Percentiles rank a stretch among this genome's conserved stretches.
phyloP scores from a whole-genome alignment of 2,797 vertebrate species.

The Prunella strophiata region DNA sequence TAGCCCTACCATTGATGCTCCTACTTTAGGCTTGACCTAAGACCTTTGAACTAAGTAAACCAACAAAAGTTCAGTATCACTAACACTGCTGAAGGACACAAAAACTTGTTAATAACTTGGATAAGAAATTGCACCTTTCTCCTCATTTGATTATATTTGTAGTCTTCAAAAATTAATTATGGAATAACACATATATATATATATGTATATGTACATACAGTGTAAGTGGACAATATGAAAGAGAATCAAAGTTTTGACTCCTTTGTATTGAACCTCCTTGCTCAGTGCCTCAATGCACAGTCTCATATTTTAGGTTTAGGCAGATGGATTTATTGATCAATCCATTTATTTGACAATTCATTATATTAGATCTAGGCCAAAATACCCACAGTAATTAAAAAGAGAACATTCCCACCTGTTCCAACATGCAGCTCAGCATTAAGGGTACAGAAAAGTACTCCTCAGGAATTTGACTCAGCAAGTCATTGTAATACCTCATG shows the following conservation, averaged over 20 bases:
- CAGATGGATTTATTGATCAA: neutral
- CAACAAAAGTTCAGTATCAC: neutral
- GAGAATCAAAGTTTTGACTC: neutral
- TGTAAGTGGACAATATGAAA: neutral
- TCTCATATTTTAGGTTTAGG: neutral
- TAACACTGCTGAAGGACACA: neutral
- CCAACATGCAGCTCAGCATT: conserved; percentile 87
- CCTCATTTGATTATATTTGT: neutral
- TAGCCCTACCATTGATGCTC: neutral
- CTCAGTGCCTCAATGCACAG: neutral
- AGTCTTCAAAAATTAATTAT: neutral
- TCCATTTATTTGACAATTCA: neutral
- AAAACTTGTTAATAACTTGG: neutral
- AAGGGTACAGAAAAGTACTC: conserved; percentile 86
- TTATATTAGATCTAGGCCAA: neutral
- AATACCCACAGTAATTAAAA: neutral
- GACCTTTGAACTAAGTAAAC: neutral
- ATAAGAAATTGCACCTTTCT: neutral
- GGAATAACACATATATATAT: neutral
- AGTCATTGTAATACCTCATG: conserved; percentile 85
- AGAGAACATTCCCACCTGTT: conserved; percentile 83
- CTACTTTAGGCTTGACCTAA: neutral
- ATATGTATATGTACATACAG: neutral
- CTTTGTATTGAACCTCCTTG: neutral
- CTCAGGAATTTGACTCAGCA: conserved; percentile 84